Evolutionary conservation across 2,113 vertebrate genomes (phyloP).

Genomic region (Ictalurus punctatus): DNA sequence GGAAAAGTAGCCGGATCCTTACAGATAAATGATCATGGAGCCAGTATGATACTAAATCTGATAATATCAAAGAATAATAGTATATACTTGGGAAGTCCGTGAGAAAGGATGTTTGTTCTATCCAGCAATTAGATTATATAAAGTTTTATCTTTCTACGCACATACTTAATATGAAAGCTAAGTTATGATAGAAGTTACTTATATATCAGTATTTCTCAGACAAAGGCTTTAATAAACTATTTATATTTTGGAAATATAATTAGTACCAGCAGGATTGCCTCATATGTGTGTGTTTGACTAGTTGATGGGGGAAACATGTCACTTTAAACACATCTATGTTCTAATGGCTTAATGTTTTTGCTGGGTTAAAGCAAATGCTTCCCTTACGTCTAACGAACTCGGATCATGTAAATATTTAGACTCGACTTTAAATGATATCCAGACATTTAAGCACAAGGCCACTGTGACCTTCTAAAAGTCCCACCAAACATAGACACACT

Average conservation of each 20-base stretch:
- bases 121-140: background rate
- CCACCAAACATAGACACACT: constrained; percentile 38
- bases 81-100: background rate
- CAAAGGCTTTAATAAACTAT: background rate
- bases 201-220: background rate
- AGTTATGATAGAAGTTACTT: background rate
- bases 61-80: background rate
- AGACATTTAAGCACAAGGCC: constrained; percentile 37
- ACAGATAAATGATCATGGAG: background rate
- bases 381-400: constrained; percentile 49
- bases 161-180: background rate
- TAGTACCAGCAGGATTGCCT: background rate
- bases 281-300: background rate
- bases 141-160: background rate
- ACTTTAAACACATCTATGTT: constrained; percentile 44
- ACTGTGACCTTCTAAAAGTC: constrained; percentile 2
- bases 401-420: constrained; percentile 57
- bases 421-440: constrained; percentile 54
- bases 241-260: background rate
- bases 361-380: constrained; percentile 48
- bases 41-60: background rate
- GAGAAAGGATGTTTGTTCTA: background rate
- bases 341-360: constrained; percentile 53
- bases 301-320: constrained; percentile 24
- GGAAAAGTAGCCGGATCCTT: background rate